Base-by-base conservation (phyloP, 2,113 vertebrate species). In the Tragelaphus buxtoni region DNA sequence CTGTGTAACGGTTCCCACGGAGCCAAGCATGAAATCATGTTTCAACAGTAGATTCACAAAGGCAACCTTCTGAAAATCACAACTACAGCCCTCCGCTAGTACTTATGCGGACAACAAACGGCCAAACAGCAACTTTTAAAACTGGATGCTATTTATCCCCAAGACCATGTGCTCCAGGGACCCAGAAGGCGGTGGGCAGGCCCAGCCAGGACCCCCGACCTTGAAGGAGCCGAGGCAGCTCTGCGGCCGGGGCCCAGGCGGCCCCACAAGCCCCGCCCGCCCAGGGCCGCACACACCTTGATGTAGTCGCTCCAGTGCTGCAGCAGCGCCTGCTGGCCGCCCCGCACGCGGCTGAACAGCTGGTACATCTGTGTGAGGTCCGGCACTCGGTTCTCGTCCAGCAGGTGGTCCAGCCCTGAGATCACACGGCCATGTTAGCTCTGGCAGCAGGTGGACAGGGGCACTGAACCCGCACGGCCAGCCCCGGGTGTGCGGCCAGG, bases 301-400 rank as follows among this genome's bases (percentile, higher is more conserved):
- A 99, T 99, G 93, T 99, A 99, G 96, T 99, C 99, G 81, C 99
- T 99, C 99, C 99, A 99, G 5, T 99, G 98, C 17, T 99, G 99
- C 88, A 99, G 96, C 83, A 99, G 98, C 10, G 98, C 98, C 92
- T 98, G 98, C 97, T 99, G 98, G 11, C 99, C 99, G 1, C 98
- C 98, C 97, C 98, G 99, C 63, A 99, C 99, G 5, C 99, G 98
- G 96, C 98, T 99, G 89, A 99, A 99, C n/a, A 99, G 97, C 93
- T 99, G 99, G 93, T 98, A 99, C 42, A 98, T 99, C 35, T 35
- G 35, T 35, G 35, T 35, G 35, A 35, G 35, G 35, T 35, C 35
- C 35, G 35, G 35, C 35, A 35, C 35, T 35, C 35, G 35, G 35
- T 35, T 35, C 35, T 35, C 35, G 35, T 35, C 35, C 35, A 35